A percentile compares a stretch with the other conserved stretches of the same genome.
Conservation (phyloP, 2,113 vertebrate species). For the Porphyrio hochstetteri region DNA sequence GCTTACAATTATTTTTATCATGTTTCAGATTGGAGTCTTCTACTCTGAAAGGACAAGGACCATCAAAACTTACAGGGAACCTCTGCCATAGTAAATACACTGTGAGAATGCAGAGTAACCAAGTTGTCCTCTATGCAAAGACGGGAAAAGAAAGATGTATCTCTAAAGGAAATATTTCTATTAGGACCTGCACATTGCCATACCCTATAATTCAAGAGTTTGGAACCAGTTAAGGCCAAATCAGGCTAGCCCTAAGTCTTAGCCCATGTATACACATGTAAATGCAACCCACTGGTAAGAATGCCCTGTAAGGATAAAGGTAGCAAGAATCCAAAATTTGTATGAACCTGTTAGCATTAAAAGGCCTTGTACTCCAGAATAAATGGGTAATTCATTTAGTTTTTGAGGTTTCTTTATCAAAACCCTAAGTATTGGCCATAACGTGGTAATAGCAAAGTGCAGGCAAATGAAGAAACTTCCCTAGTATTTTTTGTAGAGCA, state of each 20-base stretch:
- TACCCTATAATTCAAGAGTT: background rate
- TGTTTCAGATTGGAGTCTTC: background rate
- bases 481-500: background rate
- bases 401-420: background rate
- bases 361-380: background rate
- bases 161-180: background rate
- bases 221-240: background rate
- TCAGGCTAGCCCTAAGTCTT: background rate
- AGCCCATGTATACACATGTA: background rate
- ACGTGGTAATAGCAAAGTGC: background rate
- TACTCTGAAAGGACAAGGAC: background rate
- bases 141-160: background rate
- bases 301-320: background rate
- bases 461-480: background rate
- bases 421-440: background rate
- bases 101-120: background rate
- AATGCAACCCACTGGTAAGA: background rate
- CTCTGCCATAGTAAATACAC: background rate
- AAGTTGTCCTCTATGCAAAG: background rate
- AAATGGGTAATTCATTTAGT: background rate
- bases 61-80: background rate
- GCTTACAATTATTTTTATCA: background rate
- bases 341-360: background rate
- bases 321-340: background rate
- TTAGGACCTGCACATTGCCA: background rate